These are phyloP conservation scores for Neodontobutis hainanensis DNA, from an alignment of 2,113 vertebrate species.

Conservation along the genomic window DNA sequence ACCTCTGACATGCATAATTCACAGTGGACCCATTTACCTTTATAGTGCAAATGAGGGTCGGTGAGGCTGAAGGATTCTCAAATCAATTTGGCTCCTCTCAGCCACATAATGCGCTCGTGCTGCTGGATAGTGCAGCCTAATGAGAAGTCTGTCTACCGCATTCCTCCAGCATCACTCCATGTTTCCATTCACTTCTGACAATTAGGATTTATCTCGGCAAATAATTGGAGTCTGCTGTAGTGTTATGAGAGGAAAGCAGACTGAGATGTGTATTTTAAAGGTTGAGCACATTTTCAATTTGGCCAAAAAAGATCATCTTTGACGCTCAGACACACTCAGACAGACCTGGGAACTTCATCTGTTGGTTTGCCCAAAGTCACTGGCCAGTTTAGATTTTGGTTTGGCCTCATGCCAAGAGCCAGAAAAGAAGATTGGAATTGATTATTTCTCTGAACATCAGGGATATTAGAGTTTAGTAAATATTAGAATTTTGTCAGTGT, in stretches of 20 bases:
- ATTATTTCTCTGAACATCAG: background rate
- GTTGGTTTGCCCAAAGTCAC: background rate
- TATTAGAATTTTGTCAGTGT: background rate
- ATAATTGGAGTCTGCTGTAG: conserved; percentile 42
- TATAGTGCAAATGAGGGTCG: conserved; percentile 72
- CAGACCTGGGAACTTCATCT: background rate
- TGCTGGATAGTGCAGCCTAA: conserved; percentile 59
- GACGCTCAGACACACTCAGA: conserved; percentile 18
- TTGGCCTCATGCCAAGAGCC: too few relatives aligned
- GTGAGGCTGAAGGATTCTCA: conserved; percentile 61
- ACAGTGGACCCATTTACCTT: conserved; percentile 58
- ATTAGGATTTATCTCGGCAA: conserved; percentile 61
- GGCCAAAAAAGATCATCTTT: conserved; percentile 20
- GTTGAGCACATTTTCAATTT: conserved; percentile 17
- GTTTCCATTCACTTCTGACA: conserved; percentile 59
- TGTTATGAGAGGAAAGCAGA: conserved; percentile 31
- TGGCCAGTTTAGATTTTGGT: background rate
- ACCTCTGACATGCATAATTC: conserved; percentile 60
- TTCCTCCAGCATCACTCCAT: conserved; percentile 52
- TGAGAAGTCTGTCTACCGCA: conserved; percentile 59
- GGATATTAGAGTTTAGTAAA: background rate
- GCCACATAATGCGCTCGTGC: conserved; percentile 64
- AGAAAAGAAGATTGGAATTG: background rate
- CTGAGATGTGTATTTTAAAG: conserved; percentile 19
- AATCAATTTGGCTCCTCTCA: conserved; percentile 72